phyloP scores from a whole-genome alignment of 2,888 invertebrate species.

The Trichogramma dendrolimi region DNA sequence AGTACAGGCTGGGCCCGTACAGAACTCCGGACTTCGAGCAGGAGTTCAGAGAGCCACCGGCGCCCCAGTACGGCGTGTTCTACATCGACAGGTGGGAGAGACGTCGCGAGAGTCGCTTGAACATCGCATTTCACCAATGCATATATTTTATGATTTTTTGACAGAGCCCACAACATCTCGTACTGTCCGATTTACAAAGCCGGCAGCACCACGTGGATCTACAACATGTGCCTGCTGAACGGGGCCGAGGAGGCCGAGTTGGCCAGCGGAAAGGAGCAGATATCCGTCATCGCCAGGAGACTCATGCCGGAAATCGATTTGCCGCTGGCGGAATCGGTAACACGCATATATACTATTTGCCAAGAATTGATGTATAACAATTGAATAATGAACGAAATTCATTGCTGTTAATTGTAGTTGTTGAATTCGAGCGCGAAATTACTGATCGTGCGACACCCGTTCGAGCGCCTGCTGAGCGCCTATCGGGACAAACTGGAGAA shows the following conservation, averaged over 20 bases:
- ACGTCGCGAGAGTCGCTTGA: not conserved
- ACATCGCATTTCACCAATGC: not conserved
- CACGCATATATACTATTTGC: too few relatives aligned
- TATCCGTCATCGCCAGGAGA: conserved; percentile 43
- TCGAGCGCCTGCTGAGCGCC: conserved; percentile 59
- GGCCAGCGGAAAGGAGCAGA: conserved; percentile 42
- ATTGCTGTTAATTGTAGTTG: conserved; percentile 35
- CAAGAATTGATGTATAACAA: too few relatives aligned
- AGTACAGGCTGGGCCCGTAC: conserved; percentile 50
- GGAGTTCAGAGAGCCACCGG: conserved; percentile 51
- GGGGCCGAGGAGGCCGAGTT: conserved; percentile 47
- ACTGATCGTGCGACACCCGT: conserved; percentile 60
- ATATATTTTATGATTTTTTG: conserved; percentile 1
- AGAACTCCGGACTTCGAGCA: conserved; percentile 32
- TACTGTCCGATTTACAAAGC: conserved; percentile 56
- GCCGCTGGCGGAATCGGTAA: conserved; percentile 47
- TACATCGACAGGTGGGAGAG: conserved; percentile 49
- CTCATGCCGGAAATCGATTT: conserved; percentile 47
- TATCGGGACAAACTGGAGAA: conserved; percentile 59
- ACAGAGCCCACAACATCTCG: conserved; percentile 48
- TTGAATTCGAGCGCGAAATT: conserved; percentile 53
- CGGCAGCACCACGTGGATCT: conserved; percentile 53
- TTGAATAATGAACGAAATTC: not conserved
- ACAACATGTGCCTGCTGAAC: conserved; percentile 52
- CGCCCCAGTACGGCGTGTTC: conserved; percentile 53